A percentile compares a stretch with the other conserved stretches of the same genome.
phyloP scores from a whole-genome alignment of 64 coral and sea anemone genomes.

The Montipora cactus region DNA sequence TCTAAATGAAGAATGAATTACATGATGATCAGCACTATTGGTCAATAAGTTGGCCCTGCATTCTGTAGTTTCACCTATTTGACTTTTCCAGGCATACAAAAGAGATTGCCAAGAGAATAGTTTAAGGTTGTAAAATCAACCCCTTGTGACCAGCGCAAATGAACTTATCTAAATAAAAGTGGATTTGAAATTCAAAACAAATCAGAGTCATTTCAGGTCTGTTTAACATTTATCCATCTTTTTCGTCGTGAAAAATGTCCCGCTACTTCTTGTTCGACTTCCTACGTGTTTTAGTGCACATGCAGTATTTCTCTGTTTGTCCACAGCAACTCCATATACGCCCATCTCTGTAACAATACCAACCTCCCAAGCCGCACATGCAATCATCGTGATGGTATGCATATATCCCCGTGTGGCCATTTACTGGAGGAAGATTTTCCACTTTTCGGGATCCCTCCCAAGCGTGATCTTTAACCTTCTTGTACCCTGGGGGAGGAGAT shows the following conservation, averaged over 20 bases:
- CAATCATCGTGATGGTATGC: conserved; percentile 97
- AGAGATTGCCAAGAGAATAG: too few relatives aligned
- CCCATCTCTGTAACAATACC: conserved; percentile 84
- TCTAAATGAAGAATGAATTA: too few relatives aligned
- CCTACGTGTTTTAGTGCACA: conserved; percentile 22
- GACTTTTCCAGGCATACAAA: too few relatives aligned
- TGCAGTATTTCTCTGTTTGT: conserved; percentile 69
- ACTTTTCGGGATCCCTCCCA: conserved; percentile 58
- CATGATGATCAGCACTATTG: too few relatives aligned
- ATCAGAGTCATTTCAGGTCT: background rate
- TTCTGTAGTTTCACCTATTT: too few relatives aligned
- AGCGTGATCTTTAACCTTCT: conserved; percentile 39
- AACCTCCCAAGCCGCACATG: conserved; percentile 82
- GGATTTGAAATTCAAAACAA: too few relatives aligned
- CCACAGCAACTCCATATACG: conserved; percentile 97
- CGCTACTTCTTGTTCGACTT: background rate
- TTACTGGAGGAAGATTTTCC: conserved; percentile 57
- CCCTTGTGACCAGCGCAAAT: too few relatives aligned
- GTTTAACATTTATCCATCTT: background rate
- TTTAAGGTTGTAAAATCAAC: too few relatives aligned
- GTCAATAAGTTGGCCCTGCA: too few relatives aligned
- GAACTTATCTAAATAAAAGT: too few relatives aligned
- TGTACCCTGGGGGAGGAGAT: conserved; percentile 65
- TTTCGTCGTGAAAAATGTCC: background rate
- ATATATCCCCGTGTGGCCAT: conserved; percentile 93